Conservation (phyloP, 2,797 vertebrate genomes). For the Spinus olivaceus region DNA sequence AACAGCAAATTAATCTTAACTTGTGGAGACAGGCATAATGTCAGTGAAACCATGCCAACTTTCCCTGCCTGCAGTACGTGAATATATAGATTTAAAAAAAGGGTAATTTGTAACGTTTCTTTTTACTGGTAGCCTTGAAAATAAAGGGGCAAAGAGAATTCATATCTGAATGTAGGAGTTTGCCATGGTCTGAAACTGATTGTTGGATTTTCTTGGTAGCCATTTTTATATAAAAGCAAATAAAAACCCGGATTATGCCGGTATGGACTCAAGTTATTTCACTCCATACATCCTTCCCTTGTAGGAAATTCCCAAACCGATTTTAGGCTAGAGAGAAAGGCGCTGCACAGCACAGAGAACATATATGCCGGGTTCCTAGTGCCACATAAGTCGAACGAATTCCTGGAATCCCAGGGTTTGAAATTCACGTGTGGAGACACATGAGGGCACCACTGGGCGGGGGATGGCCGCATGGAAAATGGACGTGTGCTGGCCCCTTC, state of each 20-base stretch:
- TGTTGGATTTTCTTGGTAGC: background rate
- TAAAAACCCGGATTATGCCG: background rate
- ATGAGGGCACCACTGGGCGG: slow-evolving; percentile 36
- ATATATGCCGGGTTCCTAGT: fast-evolving
- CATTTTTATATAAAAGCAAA: background rate
- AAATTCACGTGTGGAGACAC: slow-evolving; percentile 35
- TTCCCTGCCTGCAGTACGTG: background rate
- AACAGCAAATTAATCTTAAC: slow-evolving; percentile 8
- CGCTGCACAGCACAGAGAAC: fast-evolving
- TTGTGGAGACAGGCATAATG: slow-evolving; percentile 14
- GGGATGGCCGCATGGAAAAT: background rate
- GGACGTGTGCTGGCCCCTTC: background rate
- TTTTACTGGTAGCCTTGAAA: background rate
- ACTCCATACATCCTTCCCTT: background rate
- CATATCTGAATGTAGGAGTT: background rate
- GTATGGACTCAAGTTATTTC: background rate
- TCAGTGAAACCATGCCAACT: background rate
- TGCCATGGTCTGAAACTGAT: background rate
- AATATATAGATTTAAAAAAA: background rate
- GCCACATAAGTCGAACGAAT: fast-evolving
- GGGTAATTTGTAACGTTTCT: background rate
- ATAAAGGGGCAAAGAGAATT: background rate
- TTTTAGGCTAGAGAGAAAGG: background rate
- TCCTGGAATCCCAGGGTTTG: background rate
- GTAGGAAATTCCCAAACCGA: background rate